These are phyloP conservation scores for Pachypeltis micranthus DNA, from an alignment of 1,140 invertebrate species.

Conservation along the genomic window DNA sequence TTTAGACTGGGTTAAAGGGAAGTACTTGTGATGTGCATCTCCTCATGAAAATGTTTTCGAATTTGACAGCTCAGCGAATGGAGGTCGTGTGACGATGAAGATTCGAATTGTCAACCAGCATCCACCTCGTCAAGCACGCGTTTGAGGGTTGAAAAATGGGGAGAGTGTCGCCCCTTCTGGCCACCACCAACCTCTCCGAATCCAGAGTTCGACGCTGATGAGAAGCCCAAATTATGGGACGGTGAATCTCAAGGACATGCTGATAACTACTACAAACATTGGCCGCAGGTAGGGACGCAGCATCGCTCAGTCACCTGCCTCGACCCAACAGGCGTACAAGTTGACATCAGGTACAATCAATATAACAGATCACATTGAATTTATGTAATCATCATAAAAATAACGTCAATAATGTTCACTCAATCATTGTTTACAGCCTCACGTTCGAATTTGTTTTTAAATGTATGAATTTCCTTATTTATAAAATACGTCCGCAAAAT, in stretches of 20 bases:
- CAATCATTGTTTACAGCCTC: no score
- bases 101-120: constrained; percentile 19
- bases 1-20: no score
- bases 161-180: constrained; percentile 23
- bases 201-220: not conserved
- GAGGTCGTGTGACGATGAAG: constrained; percentile 28
- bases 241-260: constrained; percentile 21
- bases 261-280: constrained; percentile 31
- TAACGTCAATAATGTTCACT: no score
- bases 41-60: no score
- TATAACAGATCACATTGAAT: not conserved
- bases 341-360: constrained; percentile 31
- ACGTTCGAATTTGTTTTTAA: no score
- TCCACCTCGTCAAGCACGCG: constrained; percentile 20
- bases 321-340: constrained; percentile 28
- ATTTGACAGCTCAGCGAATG: constrained; percentile 33
- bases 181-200: not conserved
- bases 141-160: constrained; percentile 29
- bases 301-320: constrained; percentile 32
- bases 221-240: constrained; percentile 20
- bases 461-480: no score
- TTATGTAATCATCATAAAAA: no score
- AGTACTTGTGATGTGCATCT: no score
- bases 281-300: constrained; percentile 35
- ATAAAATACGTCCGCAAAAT: no score